phyloP scores from a whole-genome alignment of 2,113 vertebrate genomes.

The Chascanopsetta lugubris region DNA sequence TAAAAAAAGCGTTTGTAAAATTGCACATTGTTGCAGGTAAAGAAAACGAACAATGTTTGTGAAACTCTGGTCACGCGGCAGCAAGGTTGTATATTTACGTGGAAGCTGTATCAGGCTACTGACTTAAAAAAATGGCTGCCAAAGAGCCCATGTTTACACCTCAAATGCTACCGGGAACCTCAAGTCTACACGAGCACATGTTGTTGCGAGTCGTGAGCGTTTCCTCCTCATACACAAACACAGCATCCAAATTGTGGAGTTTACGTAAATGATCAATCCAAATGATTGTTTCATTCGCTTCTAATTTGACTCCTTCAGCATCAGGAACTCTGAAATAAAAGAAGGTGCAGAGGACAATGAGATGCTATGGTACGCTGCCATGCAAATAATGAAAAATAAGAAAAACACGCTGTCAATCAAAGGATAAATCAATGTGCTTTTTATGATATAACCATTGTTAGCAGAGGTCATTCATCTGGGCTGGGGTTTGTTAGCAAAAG shows the following conservation, averaged over 20 bases:
- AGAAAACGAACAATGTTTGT: neutral
- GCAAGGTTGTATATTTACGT: constrained; percentile 1
- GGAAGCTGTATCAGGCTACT: constrained; percentile 13
- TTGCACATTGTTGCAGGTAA: neutral
- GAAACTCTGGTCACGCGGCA: constrained; percentile 7
- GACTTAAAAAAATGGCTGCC: constrained; percentile 50
- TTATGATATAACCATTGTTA: no score
- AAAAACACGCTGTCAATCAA: neutral
- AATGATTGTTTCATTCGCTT: constrained; percentile 21
- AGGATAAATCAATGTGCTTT: no score
- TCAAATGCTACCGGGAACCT: constrained; percentile 30
- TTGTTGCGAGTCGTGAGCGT: constrained; percentile 21
- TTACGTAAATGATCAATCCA: constrained; percentile 27
- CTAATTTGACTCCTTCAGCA: constrained; percentile 32
- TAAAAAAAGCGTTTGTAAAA: neutral
- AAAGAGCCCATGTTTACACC: constrained; percentile 19
- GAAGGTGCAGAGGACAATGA: constrained; percentile 39
- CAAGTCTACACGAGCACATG: constrained; percentile 30
- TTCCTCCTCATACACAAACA: constrained; percentile 30
- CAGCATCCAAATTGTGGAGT: constrained; percentile 32
- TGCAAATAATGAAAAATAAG: constrained; percentile 8
- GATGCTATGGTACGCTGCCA: neutral
- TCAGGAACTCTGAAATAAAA: constrained; percentile 57
- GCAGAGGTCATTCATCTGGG: neutral
- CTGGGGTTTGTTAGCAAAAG: neutral